Conservation (phyloP, 2,888 invertebrate genomes). For the Andricus curvator region DNA sequence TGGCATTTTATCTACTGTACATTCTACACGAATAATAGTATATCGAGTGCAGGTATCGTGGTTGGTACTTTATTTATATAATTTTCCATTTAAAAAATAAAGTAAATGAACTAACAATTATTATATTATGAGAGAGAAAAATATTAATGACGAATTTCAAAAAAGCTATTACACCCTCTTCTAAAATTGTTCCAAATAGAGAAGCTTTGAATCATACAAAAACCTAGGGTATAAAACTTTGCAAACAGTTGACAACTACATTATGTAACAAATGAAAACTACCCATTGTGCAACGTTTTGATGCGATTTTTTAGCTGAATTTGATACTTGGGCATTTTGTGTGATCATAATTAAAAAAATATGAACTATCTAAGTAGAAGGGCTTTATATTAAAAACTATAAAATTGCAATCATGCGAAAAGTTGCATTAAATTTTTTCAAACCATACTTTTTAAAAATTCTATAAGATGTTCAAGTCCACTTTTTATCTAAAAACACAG, state of each 20-base stretch:
- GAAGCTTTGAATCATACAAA: not conserved
- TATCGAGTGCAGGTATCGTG: not conserved
- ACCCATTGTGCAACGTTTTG: too few species aligned
- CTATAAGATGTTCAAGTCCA: not conserved
- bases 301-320: too few species aligned
- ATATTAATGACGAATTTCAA: too few species aligned
- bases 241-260: too few species aligned
- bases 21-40: not conserved
- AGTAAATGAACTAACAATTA: too few species aligned
- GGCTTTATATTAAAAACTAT: not conserved
- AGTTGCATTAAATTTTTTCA: not conserved
- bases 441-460: not conserved
- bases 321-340: too few species aligned
- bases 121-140: too few species aligned
- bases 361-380: not conserved
- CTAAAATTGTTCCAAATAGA: not conserved
- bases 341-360: not conserved
- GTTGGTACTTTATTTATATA: not conserved
- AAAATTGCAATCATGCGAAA: too few species aligned
- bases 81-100: too few species aligned
- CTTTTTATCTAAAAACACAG: not conserved
- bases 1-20: slow-evolving; percentile 7
- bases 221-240: too few species aligned
- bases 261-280: too few species aligned
- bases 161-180: too few species aligned